Percentiles rank a stretch among this genome's conserved stretches.
Conservation (phyloP, 2,888 invertebrate genomes). For the Halocaridina rubra region DNA sequence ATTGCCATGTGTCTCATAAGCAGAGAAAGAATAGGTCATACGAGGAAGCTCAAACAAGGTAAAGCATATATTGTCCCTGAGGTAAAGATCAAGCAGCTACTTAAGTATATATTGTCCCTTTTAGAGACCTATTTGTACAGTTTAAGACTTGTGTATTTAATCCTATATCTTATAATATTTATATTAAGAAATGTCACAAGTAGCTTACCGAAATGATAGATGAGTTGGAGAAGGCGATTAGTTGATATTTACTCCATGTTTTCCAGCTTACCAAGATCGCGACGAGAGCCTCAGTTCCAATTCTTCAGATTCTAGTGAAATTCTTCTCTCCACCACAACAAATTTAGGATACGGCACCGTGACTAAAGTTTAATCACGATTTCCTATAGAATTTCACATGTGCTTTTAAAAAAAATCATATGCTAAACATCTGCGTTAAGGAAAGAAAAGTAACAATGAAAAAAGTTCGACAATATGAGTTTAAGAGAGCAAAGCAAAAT, state of each 20-base stretch:
- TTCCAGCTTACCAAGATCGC: background rate
- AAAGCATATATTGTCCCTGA: background rate
- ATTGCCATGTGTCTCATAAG: conserved; percentile 13
- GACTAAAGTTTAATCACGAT: conserved; percentile 17
- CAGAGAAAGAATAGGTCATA: conserved; percentile 21
- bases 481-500: no score
- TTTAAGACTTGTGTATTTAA: no score
- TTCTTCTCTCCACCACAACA: conserved; percentile 39
- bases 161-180: no score
- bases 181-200: no score
- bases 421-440: no score
- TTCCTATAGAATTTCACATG: background rate
- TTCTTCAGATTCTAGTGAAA: conserved; percentile 41
- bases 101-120: no score
- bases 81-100: background rate
- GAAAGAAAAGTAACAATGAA: no score
- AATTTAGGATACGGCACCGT: conserved; percentile 55
- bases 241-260: background rate
- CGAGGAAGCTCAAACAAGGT: background rate
- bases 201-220: no score
- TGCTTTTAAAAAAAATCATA: no score
- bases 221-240: background rate
- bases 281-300: background rate
- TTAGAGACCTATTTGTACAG: no score
- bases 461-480: no score